Evolutionary conservation across 2,888 invertebrate genomes (phyloP), one percentile per base, ranked within the genome.

Genomic region (Stenotaenia linearis): DNA sequence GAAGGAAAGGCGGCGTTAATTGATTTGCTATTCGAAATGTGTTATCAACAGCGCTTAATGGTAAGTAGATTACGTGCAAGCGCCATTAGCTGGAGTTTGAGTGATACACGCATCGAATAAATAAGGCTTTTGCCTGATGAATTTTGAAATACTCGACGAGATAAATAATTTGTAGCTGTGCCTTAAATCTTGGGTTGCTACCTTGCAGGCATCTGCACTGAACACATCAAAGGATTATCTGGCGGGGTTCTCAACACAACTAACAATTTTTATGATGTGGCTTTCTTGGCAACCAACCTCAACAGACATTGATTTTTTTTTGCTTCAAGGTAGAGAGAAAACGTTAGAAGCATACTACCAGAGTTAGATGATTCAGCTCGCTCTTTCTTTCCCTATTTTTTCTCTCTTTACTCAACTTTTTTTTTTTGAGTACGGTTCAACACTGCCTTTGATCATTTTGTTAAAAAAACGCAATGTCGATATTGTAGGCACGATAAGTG

Each of bases 11-110:
- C 61, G 3, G 45, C 61, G 61, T 61, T 61, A 61, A 61, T 61
- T 61, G 61, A 61, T 61, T 61, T 61, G 61, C 61, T 61, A 61
- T 61, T 61, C 61, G 61, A 61, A 61, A 61, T 61, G 61, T 61
- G 61, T 61, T 61, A 61, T 61, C 61, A 61, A 61, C 25, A 25
- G 25, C 61, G 61, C 61, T 61, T 61, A 61, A 61, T 61, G 61
- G 25, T 61, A 61, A 61, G 61, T 61, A 61, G 61, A 61, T 61
- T 61, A 61, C 25, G 25, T 25, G 25, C 61, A 25, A 61, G 25
- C 23, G 61, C 25, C 61, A 61, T 61, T 61, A 61, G 25, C 61
- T 5, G 7, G 25, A 61, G 25, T 25, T 61, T 61, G 61, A 61
- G 25, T 25, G 61, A 61, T 61, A 25, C 10, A 25, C 10, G 61